phyloP scores from a whole-genome alignment of 2,113 vertebrate genomes.

The Ochotona curzoniae region DNA sequence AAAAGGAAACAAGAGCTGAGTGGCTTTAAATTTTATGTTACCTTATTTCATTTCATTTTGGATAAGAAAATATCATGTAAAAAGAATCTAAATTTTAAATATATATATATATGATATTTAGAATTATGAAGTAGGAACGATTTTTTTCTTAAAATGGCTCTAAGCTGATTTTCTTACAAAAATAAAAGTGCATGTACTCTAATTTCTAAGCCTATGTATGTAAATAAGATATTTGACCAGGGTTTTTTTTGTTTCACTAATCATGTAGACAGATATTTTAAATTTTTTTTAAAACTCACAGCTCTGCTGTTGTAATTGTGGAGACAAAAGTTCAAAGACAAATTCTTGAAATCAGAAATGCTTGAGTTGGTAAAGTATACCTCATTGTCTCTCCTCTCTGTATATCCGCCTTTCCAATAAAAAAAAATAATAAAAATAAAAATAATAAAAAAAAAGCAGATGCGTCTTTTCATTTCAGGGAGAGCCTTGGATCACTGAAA shows the following conservation, averaged over 20 bases:
- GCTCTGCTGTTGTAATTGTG: background rate
- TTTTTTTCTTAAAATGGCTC: constrained; percentile 16
- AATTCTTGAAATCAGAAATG: constrained; percentile 36
- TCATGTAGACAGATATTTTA: background rate
- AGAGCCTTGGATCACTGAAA: constrained; percentile 56
- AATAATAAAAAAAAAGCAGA: too few relatives aligned
- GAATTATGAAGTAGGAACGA: background rate
- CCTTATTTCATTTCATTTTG: constrained; percentile 20
- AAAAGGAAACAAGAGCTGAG: background rate
- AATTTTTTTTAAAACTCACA: background rate
- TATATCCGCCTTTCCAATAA: too few relatives aligned
- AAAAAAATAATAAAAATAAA: too few relatives aligned
- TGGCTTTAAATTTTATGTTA: background rate
- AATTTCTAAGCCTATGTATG: background rate
- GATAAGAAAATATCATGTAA: background rate
- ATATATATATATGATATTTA: constrained; percentile 16
- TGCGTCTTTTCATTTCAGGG: constrained; percentile 57
- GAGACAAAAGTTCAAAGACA: constrained; percentile 2
- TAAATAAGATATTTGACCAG: background rate
- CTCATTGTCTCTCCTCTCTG: too few relatives aligned
- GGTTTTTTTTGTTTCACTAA: constrained; percentile 33
- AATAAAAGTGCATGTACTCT: background rate
- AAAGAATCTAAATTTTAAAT: background rate
- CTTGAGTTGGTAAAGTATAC: constrained; percentile 12
- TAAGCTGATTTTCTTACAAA: constrained; percentile 37